Percentiles rank a stretch among this genome's conserved stretches.
phyloP scores from a whole-genome alignment of 1,140 invertebrate species.

The Aphis craccivora region DNA sequence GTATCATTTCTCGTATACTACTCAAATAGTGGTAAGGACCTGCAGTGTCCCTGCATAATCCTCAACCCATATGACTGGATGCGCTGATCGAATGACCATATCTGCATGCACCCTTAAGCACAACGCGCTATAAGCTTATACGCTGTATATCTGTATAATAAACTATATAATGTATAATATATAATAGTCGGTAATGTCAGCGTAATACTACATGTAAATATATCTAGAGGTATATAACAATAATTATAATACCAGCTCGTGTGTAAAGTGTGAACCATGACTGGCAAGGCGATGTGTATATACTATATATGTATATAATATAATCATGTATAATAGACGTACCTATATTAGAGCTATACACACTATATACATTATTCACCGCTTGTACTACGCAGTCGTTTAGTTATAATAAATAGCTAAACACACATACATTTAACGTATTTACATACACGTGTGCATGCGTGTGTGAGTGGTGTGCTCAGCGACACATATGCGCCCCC shows the following conservation, averaged over 20 bases:
- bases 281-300: too few relatives aligned
- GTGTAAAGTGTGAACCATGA: neutral
- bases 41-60: neutral
- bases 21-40: slow-evolving; percentile 23
- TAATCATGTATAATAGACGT: neutral
- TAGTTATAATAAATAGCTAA: slow-evolving; percentile 21
- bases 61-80: neutral
- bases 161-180: neutral
- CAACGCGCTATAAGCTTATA: neutral
- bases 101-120: neutral
- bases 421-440: slow-evolving; percentile 3
- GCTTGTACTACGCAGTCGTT: neutral
- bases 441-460: neutral
- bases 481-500: neutral
- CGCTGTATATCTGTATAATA: neutral
- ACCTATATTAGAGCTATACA: neutral
- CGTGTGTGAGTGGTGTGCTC: neutral
- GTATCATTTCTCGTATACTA: slow-evolving; percentile 8
- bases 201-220: neutral
- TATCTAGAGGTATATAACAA: neutral
- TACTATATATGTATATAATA: neutral
- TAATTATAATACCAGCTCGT: neutral
- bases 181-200: neutral
- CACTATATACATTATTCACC: neutral
- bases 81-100: slow-evolving; percentile 20